These are phyloP conservation scores for Taeniopygia guttata DNA, from an alignment of 2,797 vertebrate genomes.

Conservation along the genomic window DNA sequence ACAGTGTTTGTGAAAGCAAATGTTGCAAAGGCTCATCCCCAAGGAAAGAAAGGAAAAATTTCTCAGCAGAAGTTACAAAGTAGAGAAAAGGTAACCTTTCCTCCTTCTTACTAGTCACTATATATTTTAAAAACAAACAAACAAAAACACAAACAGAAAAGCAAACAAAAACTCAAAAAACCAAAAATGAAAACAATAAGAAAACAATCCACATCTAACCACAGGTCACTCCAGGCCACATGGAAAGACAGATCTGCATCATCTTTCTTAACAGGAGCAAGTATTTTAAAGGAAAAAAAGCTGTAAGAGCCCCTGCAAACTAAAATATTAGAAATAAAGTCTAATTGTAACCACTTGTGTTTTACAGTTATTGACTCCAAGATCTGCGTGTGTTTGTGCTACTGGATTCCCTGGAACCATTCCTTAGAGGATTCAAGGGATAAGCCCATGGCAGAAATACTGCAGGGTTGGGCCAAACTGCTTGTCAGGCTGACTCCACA, in stretches of 20 bases:
- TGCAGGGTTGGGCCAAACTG: background rate
- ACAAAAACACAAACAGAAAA: background rate
- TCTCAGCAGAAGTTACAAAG: background rate
- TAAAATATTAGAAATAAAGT: background rate
- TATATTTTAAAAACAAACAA: background rate
- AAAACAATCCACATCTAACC: background rate
- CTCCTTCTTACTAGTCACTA: background rate
- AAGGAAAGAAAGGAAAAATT: background rate
- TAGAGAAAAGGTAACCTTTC: background rate
- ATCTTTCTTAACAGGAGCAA: background rate
- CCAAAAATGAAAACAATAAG: background rate
- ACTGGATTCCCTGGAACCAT: background rate
- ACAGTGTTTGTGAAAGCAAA: background rate
- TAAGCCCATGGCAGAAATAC: background rate
- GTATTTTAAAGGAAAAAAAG: background rate
- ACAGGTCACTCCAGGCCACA: background rate
- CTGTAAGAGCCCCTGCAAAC: background rate
- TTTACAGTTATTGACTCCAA: background rate
- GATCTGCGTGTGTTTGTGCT: background rate
- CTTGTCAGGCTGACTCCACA: background rate
- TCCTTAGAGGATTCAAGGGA: background rate
- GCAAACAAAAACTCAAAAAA: background rate
- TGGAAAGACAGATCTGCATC: background rate
- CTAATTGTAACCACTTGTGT: background rate
- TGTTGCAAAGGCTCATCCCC: background rate